Conservation (phyloP, 2,888 invertebrate genomes). For the Pristionchus exspectatus region DNA sequence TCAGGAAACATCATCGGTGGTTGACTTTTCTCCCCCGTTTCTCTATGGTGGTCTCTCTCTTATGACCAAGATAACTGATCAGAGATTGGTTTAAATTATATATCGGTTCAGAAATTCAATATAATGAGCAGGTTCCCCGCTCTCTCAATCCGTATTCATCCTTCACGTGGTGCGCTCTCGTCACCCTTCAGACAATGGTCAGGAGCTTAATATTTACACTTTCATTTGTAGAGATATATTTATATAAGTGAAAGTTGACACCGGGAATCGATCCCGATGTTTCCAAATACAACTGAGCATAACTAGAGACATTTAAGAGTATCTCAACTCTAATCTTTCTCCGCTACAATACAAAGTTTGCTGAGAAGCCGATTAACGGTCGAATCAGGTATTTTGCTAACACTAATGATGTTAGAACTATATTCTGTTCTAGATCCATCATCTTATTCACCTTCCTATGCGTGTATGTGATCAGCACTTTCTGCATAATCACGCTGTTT, state of each 20-base stretch:
- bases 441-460: neutral
- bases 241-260: no score
- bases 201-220: no score
- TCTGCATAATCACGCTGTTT: neutral
- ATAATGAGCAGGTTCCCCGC: neutral
- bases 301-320: neutral
- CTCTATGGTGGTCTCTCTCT: neutral
- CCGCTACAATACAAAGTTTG: neutral
- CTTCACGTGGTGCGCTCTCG: neutral
- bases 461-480: neutral
- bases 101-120: neutral
- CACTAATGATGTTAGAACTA: neutral
- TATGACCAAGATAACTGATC: neutral
- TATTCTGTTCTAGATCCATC: neutral
- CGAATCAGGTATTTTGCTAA: neutral
- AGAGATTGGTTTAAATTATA: neutral
- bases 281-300: no score
- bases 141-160: neutral
- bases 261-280: no score
- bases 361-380: neutral
- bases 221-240: no score
- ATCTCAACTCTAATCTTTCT: neutral
- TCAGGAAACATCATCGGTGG: neutral
- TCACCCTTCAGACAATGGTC: neutral
- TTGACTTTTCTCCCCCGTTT: constrained; percentile 20